Evolutionary conservation across 2,888 invertebrate species (phyloP), one percentile per base, ranked within the genome.

Genomic region (Imbricaverruca yamaguchii): DNA sequence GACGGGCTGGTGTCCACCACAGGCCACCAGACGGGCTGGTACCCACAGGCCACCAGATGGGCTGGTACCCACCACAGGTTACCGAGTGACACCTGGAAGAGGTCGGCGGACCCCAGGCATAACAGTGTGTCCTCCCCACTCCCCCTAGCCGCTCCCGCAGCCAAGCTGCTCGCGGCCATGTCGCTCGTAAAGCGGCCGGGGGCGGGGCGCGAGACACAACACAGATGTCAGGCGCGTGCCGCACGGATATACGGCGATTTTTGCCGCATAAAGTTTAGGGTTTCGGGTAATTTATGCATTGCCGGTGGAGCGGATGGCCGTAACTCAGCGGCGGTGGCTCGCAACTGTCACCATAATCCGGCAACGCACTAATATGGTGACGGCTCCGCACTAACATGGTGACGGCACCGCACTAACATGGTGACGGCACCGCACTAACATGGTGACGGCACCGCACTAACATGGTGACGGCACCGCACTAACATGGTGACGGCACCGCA

Each of bases 181-280:
- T 69, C 39, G 13, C 69, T 39, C 69, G 65, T 67, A 23, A 23
- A 67, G 23, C 11, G 23, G 10, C 39, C 69, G 15, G 39, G 15
- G 69, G 69, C 69, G 39, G 39, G 39, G 39, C 39, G 15, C 4
- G 7, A 39, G 39, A 69, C 69, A 69, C 69, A 25, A 69, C 25
- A 69, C 69, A 69, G 69, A 69, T 69, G 69, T 69, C 69, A 69
- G 13, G 39, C 69, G 69, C 69, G 69, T 69, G 69, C 69, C 13
- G 39, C 69, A 13, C 39, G 39, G 39, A 13, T 39, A 39, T 39
- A 39, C 25, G 15, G 69, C 25, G 13, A 69, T 69, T 69, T 69
- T 69, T 69, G 69, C 69, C 39, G 15, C 25, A 69, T 69, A 15
- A 39, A 69, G 69, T 69, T 39, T 39, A 69, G 39, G 69, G 15